Evolutionary conservation across 2,797 vertebrate genomes (phyloP).

Genomic region (Pitangus sulphuratus): DNA sequence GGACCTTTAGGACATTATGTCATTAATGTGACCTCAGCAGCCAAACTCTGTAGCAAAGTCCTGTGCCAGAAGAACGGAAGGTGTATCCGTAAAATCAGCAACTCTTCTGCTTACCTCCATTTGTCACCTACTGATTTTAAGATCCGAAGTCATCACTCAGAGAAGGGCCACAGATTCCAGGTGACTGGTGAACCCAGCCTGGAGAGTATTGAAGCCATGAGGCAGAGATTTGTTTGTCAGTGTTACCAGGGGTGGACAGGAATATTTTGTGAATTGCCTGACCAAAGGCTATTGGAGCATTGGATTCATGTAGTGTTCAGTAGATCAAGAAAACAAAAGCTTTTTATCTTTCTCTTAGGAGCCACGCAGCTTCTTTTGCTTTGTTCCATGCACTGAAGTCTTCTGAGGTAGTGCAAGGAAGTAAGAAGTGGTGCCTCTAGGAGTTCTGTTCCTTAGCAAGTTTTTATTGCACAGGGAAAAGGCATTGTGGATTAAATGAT

Average conservation of each 20-base stretch:
- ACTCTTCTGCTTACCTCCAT: conserved; percentile 83
- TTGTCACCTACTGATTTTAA: conserved; percentile 82
- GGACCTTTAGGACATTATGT: conserved; percentile 86
- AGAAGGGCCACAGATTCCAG: conserved; percentile 67
- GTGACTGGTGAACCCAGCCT: conserved; percentile 78
- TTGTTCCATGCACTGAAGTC: neutral
- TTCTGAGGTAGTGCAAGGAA: neutral
- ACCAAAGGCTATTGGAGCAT: neutral
- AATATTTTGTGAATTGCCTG: conserved; percentile 85
- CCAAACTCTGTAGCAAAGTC: conserved; percentile 89
- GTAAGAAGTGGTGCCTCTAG: neutral
- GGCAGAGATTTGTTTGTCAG: conserved; percentile 87
- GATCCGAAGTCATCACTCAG: conserved; percentile 59
- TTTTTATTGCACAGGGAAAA: neutral
- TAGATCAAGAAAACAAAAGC: conserved; percentile 9
- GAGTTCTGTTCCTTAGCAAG: neutral
- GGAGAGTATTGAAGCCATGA: conserved; percentile 82
- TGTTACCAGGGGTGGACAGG: conserved; percentile 91
- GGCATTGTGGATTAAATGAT: neutral
- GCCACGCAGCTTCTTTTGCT: conserved; percentile 17
- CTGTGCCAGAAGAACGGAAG: conserved; percentile 89
- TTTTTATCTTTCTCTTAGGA: conserved; percentile 19
- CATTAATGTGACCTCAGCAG: conserved; percentile 89
- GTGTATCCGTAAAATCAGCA: conserved; percentile 83
- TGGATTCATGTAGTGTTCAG: neutral